Conservation (phyloP, 1,140 invertebrate species). For the Ephestia elutella region DNA sequence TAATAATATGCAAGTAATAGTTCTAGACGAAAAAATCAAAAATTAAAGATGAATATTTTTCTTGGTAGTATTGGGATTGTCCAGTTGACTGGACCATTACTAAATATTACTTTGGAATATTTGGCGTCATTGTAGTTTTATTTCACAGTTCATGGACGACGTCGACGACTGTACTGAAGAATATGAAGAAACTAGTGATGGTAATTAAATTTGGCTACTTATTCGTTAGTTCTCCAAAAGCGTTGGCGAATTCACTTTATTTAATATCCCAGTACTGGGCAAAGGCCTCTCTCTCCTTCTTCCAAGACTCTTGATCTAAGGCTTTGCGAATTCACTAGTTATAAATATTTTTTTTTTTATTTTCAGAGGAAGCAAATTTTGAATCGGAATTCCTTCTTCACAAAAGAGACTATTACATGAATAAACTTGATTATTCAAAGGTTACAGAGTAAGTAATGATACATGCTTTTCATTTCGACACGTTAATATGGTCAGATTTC, state of each 20-base stretch:
- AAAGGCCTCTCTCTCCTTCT: too few species aligned
- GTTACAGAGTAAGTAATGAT: conserved; percentile 78
- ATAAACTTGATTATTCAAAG: conserved; percentile 87
- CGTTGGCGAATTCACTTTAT: too few species aligned
- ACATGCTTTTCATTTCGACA: neutral
- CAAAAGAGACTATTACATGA: conserved; percentile 94
- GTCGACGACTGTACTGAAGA: conserved; percentile 59
- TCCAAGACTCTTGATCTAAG: too few species aligned
- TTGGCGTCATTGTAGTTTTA: too few species aligned
- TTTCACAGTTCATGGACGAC: conserved; percentile 66
- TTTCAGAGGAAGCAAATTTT: conserved; percentile 76
- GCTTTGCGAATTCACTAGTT: neutral
- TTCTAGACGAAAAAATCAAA: too few species aligned
- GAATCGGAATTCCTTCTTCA: conserved; percentile 87
- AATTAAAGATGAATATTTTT: too few species aligned
- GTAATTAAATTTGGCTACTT: conserved; percentile 22
- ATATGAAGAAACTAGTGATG: conserved; percentile 63
- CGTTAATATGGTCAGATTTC: too few species aligned
- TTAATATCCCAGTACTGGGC: too few species aligned
- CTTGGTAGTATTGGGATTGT: too few species aligned
- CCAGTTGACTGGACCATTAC: too few species aligned
- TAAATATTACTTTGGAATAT: too few species aligned
- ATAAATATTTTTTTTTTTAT: conserved; percentile 16
- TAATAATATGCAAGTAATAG: too few species aligned
- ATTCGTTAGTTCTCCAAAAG: neutral